A percentile compares a stretch with the other conserved stretches of the same genome.
Conservation (phyloP, 2,888 invertebrate species). For the Melolontha melolontha region DNA sequence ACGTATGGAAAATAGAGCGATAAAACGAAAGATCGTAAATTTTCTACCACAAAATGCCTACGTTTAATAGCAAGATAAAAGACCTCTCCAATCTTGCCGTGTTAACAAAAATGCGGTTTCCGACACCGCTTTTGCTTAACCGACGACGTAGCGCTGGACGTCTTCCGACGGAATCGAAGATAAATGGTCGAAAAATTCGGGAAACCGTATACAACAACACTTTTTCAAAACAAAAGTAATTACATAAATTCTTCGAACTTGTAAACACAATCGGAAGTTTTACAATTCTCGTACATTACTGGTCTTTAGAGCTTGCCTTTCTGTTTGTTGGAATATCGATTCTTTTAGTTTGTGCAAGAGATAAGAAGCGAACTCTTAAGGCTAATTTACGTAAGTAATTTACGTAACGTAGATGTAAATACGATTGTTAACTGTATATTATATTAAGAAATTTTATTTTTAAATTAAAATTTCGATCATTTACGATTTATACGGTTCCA, state of each 20-base stretch:
- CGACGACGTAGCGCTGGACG: constrained; percentile 1
- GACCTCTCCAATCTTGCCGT: constrained; percentile 17
- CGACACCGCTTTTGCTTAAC: not conserved
- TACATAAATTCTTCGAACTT: constrained; percentile 10
- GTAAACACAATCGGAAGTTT: not conserved
- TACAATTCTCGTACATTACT: constrained; percentile 15
- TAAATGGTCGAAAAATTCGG: not conserved
- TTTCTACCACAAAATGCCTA: not conserved
- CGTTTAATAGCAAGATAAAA: constrained; percentile 1
- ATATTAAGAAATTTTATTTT: too few species aligned
- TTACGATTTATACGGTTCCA: too few species aligned
- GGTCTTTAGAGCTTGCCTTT: not conserved
- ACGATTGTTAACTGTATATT: too few species aligned
- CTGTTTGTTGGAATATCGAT: constrained; percentile 3
- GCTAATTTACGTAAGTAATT: too few species aligned
- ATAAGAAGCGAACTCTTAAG: not conserved
- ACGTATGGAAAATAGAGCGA: constrained; percentile 8
- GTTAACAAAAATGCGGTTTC: constrained; percentile 15
- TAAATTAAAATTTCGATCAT: too few species aligned
- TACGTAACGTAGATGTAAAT: too few species aligned
- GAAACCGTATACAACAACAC: too few species aligned
- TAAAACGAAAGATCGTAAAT: constrained; percentile 12
- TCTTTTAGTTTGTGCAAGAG: not conserved
- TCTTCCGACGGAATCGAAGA: constrained; percentile 9
- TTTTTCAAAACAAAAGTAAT: constrained; percentile 19